A percentile compares a stretch with the other conserved stretches of the same genome.
These are phyloP conservation scores for Cheirogaleus medius DNA, from an alignment of 2,113 vertebrate genomes.

Conservation along the genomic window DNA sequence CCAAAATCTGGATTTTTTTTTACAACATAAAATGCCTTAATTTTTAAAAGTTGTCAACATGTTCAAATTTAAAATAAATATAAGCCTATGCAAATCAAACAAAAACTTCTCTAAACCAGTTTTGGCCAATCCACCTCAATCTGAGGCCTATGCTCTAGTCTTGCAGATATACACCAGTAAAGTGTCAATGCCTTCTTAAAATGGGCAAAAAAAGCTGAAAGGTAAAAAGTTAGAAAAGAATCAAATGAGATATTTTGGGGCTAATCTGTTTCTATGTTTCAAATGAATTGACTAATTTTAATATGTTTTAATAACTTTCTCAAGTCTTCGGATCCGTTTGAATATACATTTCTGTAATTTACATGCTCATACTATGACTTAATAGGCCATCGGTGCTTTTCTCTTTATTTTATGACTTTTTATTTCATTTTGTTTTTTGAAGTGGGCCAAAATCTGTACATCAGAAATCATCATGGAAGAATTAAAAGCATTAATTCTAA, in stretches of 20 bases:
- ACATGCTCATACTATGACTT: background rate
- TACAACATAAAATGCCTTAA: background rate
- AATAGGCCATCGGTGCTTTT: background rate
- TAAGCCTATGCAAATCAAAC: background rate
- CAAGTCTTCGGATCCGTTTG: background rate
- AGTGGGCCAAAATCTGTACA: background rate
- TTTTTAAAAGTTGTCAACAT: background rate
- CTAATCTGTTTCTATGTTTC: background rate
- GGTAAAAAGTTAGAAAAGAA: background rate
- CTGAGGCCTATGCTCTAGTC: background rate
- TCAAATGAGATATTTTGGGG: background rate
- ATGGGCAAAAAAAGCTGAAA: background rate
- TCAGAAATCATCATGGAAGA: background rate
- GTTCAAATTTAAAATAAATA: background rate
- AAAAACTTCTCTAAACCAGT: slow-evolving; percentile 1
- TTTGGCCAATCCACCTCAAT: background rate
- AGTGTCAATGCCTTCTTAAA: background rate
- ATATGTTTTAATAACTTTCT: background rate
- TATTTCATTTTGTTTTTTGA: background rate
- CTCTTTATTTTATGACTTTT: background rate
- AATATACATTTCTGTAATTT: background rate
- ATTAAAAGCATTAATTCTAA: background rate
- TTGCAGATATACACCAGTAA: background rate
- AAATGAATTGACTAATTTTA: background rate
- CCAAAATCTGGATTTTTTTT: background rate